phyloP scores from a whole-genome alignment of 2,113 vertebrate genomes.

The Alethe castanea region DNA sequence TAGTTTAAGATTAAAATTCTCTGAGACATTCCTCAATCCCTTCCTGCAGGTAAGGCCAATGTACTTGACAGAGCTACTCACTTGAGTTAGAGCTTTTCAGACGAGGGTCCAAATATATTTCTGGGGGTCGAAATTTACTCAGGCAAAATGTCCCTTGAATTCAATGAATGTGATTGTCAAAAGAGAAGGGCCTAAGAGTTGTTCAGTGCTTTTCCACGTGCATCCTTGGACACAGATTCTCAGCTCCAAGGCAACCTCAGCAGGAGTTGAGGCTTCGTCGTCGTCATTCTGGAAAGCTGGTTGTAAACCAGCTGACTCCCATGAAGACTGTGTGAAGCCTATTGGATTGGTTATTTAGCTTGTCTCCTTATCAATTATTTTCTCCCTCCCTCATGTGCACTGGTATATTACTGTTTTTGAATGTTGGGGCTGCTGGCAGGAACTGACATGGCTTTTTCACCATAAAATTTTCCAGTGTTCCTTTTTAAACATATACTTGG shows the following conservation, averaged over 20 bases:
- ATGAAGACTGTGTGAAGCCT: neutral
- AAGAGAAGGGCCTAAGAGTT: neutral
- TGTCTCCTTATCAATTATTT: neutral
- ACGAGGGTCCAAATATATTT: neutral
- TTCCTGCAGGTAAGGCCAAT: neutral
- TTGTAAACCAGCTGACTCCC: neutral
- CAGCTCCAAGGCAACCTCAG: neutral
- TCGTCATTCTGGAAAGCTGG: neutral
- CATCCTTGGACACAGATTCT: neutral
- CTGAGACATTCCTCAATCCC: neutral
- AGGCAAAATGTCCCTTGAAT: constrained; percentile 36
- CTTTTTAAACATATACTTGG: constrained; percentile 33
- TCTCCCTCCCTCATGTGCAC: neutral
- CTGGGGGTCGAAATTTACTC: constrained; percentile 10
- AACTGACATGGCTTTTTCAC: constrained; percentile 27
- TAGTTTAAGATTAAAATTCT: neutral
- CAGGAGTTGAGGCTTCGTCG: neutral
- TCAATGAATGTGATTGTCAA: neutral
- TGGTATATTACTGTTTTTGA: constrained; percentile 30
- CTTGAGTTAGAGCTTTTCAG: neutral
- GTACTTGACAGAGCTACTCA: constrained; percentile 33
- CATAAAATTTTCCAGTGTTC: constrained; percentile 49
- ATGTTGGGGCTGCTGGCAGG: constrained; percentile 49
- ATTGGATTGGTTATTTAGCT: neutral
- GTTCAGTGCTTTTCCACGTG: neutral